These are phyloP conservation scores for Picus viridis DNA, from an alignment of 2,797 vertebrate species.

Conservation along the genomic window DNA sequence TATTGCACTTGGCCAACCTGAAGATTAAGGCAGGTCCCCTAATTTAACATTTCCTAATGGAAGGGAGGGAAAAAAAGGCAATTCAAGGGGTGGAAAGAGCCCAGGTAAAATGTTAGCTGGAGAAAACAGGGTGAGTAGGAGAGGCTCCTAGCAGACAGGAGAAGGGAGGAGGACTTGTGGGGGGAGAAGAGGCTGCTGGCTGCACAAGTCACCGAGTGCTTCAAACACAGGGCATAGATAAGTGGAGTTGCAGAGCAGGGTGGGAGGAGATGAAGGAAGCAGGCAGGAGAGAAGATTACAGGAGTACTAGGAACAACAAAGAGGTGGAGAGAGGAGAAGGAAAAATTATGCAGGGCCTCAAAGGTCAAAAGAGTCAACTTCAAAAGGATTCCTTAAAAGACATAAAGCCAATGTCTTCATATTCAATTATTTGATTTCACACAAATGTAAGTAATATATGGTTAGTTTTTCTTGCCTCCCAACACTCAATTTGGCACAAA, in stretches of 20 bases:
- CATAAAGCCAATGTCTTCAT: neutral
- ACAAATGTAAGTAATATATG: neutral
- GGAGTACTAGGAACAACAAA: conserved; percentile 13
- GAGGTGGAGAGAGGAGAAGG: conserved; percentile 1
- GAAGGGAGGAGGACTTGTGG: neutral
- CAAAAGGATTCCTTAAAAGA: conserved; percentile 60
- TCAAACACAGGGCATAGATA: neutral
- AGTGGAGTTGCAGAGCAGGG: neutral
- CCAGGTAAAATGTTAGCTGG: neutral
- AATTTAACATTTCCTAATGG: conserved; percentile 21
- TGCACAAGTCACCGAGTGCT: neutral
- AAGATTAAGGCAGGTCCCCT: conserved; percentile 4
- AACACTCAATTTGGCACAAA: neutral
- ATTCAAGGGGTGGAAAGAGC: neutral
- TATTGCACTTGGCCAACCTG: conserved; percentile 30
- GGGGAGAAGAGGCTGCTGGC: neutral
- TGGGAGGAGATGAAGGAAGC: conserved; percentile 41
- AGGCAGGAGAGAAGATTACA: conserved; percentile 28
- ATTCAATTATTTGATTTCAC: conserved; percentile 38
- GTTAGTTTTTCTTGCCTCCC: neutral
- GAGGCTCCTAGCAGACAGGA: neutral
- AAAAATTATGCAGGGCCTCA: conserved; percentile 14
- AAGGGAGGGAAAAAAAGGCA: conserved; percentile 7
- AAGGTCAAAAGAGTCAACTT: conserved; percentile 50
- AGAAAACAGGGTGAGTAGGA: neutral